These are phyloP conservation scores for Lycaena phlaeas DNA, from an alignment of 2,888 invertebrate genomes.

Conservation along the genomic window DNA sequence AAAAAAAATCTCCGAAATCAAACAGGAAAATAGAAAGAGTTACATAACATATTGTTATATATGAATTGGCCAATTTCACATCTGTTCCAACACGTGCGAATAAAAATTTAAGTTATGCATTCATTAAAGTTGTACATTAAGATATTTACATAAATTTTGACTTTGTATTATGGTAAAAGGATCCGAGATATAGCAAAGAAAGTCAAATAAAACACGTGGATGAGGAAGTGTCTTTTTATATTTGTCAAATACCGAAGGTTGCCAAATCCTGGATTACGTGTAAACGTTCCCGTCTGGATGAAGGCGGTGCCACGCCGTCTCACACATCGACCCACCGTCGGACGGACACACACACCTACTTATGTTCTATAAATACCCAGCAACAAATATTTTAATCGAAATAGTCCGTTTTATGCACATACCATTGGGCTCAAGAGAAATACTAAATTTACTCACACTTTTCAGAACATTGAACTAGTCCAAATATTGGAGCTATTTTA, in stretches of 20 bases:
- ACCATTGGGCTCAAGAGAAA: constrained; percentile 40
- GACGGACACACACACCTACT: constrained; percentile 61
- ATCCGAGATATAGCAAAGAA: too few relatives aligned
- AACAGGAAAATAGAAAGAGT: too few relatives aligned
- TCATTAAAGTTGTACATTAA: too few relatives aligned
- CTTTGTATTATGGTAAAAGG: too few relatives aligned
- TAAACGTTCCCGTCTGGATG: constrained; percentile 50
- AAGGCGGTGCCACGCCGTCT: constrained; percentile 70
- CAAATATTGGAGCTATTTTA: constrained; percentile 2
- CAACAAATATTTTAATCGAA: constrained; percentile 70
- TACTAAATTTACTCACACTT: constrained; percentile 12
- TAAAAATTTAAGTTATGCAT: too few relatives aligned
- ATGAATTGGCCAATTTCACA: too few relatives aligned
- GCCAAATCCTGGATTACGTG: constrained; percentile 45
- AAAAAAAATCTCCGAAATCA: too few relatives aligned
- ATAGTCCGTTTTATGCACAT: constrained; percentile 66
- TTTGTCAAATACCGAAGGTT: neutral
- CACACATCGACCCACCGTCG: constrained; percentile 56
- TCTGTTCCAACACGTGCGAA: too few relatives aligned
- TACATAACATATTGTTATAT: too few relatives aligned
- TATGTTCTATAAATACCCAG: constrained; percentile 64
- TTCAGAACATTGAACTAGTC: constrained; percentile 9
- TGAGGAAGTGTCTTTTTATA: too few relatives aligned
- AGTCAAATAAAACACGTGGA: too few relatives aligned
- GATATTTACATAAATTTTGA: too few relatives aligned